These are phyloP conservation scores for Ariopsis seemanni DNA, from an alignment of 2,113 vertebrate species.

Conservation along the genomic window DNA sequence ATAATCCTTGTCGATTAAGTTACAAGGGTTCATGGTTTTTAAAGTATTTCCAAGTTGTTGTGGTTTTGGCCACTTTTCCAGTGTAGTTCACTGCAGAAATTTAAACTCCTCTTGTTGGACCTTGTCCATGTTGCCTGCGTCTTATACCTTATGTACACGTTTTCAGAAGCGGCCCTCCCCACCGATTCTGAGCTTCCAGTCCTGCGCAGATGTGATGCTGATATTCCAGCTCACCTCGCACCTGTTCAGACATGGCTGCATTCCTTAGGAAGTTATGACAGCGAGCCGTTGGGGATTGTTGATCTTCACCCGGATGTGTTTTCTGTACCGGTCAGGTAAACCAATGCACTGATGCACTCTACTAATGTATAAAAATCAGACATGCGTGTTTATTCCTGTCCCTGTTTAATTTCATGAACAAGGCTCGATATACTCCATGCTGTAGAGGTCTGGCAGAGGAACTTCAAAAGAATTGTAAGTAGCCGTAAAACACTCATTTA, in stretches of 20 bases:
- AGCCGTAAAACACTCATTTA: not conserved
- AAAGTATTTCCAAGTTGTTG: not conserved
- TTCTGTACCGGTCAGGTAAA: conserved; percentile 78
- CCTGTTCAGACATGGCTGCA: conserved; percentile 81
- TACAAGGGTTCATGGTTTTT: too few species aligned
- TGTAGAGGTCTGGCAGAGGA: conserved; percentile 84
- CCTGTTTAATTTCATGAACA: not conserved
- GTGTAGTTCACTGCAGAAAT: not conserved
- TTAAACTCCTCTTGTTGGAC: not conserved
- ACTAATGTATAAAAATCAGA: not conserved
- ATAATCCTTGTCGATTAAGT: not conserved
- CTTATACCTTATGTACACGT: not conserved
- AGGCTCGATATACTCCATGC: conserved; percentile 83
- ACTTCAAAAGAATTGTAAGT: conserved; percentile 87
- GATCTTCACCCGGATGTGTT: conserved; percentile 89
- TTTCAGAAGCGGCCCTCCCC: conserved; percentile 61
- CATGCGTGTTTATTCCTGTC: not conserved
- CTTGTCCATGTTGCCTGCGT: not conserved
- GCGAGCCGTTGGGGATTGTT: conserved; percentile 73
- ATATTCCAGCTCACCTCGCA: conserved; percentile 67
- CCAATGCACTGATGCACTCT: too few species aligned
- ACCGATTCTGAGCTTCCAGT: conserved; percentile 67
- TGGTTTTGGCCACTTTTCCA: not conserved
- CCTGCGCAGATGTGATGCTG: conserved; percentile 71
- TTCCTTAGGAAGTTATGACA: conserved; percentile 67